Evolutionary conservation across 2,888 invertebrate genomes (phyloP).

Genomic region (Caenorhabditis angaria): DNA sequence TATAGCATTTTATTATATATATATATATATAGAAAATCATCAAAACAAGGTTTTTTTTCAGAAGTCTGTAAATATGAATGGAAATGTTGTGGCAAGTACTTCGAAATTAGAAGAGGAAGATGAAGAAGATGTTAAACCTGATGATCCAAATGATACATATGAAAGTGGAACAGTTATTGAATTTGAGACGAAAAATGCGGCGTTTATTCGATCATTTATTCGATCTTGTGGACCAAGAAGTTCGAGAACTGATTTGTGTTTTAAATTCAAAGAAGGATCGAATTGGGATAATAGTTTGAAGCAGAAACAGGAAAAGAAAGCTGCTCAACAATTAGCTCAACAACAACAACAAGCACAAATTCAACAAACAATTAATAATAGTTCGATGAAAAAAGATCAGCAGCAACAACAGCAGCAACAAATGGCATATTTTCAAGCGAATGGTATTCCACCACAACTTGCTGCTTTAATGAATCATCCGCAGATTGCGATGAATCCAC

Average conservation of each 20-base stretch:
- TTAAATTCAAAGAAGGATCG: slow-evolving; percentile 16
- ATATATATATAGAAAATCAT: too few species aligned
- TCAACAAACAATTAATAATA: slow-evolving; percentile 15
- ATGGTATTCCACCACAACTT: background rate
- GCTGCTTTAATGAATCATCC: background rate
- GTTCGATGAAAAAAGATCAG: slow-evolving; percentile 2
- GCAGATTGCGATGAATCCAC: background rate
- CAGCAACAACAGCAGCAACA: too few species aligned
- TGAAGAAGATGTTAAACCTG: slow-evolving; percentile 14
- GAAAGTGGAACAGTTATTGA: slow-evolving; percentile 11
- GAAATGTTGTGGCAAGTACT: background rate
- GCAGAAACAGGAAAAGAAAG: slow-evolving; percentile 19
- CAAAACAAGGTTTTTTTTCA: background rate
- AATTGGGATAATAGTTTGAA: slow-evolving; percentile 14
- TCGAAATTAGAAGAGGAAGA: background rate
- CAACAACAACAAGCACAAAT: slow-evolving; percentile 18
- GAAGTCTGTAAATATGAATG: background rate
- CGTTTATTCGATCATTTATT: slow-evolving; percentile 17
- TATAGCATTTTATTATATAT: too few species aligned
- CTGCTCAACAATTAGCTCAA: slow-evolving; percentile 10
- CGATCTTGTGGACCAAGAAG: slow-evolving; percentile 30
- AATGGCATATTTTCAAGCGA: background rate
- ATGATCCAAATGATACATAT: slow-evolving; percentile 10
- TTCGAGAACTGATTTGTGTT: slow-evolving; percentile 25
- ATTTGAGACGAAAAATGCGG: slow-evolving; percentile 19